These are phyloP conservation scores for Crotalus adamanteus DNA, from an alignment of 2,797 vertebrate genomes.

Conservation along the genomic window DNA sequence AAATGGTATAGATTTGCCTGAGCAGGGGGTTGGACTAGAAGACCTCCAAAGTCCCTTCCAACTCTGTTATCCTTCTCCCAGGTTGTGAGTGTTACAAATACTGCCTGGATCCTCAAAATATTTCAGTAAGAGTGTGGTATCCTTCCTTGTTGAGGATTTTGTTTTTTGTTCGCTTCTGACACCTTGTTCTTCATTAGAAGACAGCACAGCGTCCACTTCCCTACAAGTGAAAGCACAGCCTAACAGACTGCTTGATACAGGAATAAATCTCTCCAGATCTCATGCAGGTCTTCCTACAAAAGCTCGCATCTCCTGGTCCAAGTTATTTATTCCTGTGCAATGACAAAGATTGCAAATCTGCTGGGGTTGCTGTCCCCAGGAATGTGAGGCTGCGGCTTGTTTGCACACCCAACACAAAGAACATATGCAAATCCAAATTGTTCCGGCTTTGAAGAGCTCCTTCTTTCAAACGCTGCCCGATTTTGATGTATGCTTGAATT, in stretches of 20 bases:
- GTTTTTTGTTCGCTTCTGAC: too few species aligned
- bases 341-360: conserved; percentile 34
- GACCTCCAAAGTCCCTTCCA: background rate
- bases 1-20: too few species aligned
- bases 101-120: background rate
- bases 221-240: conserved; percentile 19
- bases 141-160: background rate
- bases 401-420: background rate
- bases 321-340: conserved; percentile 21
- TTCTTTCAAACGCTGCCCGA: conserved; percentile 27
- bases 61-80: background rate
- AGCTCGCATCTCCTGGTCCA: background rate
- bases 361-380: conserved; percentile 3
- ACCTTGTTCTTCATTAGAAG: background rate
- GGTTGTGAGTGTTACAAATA: background rate
- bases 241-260: background rate
- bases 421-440: conserved; percentile 27
- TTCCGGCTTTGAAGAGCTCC: conserved; percentile 20
- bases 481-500: conserved; percentile 20
- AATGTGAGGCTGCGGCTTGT: background rate
- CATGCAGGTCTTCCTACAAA: background rate
- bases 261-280: conserved; percentile 8
- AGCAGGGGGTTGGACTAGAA: too few species aligned
- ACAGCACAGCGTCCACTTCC: background rate
- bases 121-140: background rate